Evolutionary conservation across 2,888 invertebrate genomes (phyloP).

Genomic region (Timandra comae): DNA sequence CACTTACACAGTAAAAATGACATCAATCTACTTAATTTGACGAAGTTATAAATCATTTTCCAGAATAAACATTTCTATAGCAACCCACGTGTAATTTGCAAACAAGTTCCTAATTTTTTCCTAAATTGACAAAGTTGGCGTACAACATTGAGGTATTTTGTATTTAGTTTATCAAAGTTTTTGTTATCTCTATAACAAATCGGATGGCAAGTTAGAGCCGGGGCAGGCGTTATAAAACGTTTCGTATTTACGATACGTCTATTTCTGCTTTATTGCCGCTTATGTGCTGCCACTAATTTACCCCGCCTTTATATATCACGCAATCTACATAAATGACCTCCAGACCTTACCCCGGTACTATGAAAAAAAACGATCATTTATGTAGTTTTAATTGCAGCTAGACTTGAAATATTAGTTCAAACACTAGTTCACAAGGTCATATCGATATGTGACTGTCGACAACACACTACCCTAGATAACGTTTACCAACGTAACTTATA

Average conservation of each 20-base stretch:
- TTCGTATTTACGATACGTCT: constrained; percentile 51
- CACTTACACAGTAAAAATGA: no score
- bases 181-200: constrained; percentile 39
- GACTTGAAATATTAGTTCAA: constrained; percentile 13
- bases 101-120: constrained; percentile 22
- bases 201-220: constrained; percentile 31
- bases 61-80: constrained; percentile 16
- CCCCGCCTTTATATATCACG: constrained; percentile 36
- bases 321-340: constrained; percentile 35
- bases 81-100: constrained; percentile 19
- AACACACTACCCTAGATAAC: no score
- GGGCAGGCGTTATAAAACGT: constrained; percentile 44
- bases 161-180: constrained; percentile 34
- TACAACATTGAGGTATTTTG: constrained; percentile 19
- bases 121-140: constrained; percentile 23
- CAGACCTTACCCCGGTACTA: constrained; percentile 13
- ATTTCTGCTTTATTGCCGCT: constrained; percentile 47
- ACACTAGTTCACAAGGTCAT: constrained; percentile 1
- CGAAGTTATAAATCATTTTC: constrained; percentile 12
- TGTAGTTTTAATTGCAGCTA: constrained; percentile 28
- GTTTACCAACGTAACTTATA: no score
- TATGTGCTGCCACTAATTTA: constrained; percentile 40
- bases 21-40: constrained; percentile 10
- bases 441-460: no score
- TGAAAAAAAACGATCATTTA: constrained; percentile 27